Evolutionary conservation across 2,797 vertebrate genomes (phyloP).

Genomic region (Sebastes iracundus): DNA sequence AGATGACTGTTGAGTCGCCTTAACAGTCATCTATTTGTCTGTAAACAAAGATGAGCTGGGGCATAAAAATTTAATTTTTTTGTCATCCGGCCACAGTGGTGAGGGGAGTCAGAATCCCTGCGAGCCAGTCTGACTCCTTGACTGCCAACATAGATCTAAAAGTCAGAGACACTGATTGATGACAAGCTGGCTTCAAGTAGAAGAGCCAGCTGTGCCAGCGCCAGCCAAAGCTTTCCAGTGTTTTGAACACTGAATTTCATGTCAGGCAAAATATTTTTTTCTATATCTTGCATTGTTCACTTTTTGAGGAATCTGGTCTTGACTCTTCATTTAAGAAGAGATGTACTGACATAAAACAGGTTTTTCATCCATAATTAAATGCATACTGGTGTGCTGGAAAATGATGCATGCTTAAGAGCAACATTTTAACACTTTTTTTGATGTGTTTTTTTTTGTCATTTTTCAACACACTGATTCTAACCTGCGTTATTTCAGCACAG

Average conservation of each 20-base stretch:
- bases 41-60: not conserved
- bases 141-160: not conserved
- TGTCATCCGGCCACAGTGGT: not conserved
- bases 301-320: slow-evolving; percentile 11
- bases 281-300: not conserved
- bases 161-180: not conserved
- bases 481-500: slow-evolving; percentile 31
- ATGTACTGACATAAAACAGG: slow-evolving; percentile 24
- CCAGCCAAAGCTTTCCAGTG: not conserved
- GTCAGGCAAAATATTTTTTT: not conserved
- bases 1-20: not conserved
- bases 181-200: slow-evolving; percentile 1
- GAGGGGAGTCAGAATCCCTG: not conserved
- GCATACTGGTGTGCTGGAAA: not conserved
- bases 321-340: slow-evolving; percentile 13
- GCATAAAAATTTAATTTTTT: not conserved
- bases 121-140: not conserved
- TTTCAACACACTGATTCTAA: not conserved
- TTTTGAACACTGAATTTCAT: not conserved
- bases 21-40: not conserved
- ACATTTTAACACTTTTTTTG: not conserved
- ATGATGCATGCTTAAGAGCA: not conserved
- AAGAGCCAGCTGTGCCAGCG: slow-evolving; percentile 8
- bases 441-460: not conserved
- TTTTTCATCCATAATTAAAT: not conserved